These are phyloP conservation scores for Parapristionchus giblindavisi DNA, from an alignment of 2,888 invertebrate genomes.

Conservation along the genomic window DNA sequence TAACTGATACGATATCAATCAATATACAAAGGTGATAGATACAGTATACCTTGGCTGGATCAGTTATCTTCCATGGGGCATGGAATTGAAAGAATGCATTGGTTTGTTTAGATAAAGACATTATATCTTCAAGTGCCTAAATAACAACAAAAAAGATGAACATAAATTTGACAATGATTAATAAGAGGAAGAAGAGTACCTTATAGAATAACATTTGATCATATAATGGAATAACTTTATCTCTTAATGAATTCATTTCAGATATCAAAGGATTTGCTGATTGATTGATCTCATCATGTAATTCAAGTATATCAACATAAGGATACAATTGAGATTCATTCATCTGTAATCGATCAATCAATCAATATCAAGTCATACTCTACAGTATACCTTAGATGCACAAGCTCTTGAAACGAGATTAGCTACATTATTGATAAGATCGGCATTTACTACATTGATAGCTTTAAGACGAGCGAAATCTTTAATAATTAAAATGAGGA, in stretches of 20 bases:
- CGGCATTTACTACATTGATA: slow-evolving; percentile 60
- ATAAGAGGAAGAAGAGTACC: slow-evolving; percentile 29
- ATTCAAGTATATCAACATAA: slow-evolving; percentile 29
- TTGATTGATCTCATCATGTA: slow-evolving; percentile 26
- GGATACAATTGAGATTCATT: slow-evolving; percentile 39
- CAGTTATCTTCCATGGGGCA: slow-evolving; percentile 87
- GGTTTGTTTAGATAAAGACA: slow-evolving; percentile 80
- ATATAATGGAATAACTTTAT: slow-evolving; percentile 49
- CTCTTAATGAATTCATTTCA: slow-evolving; percentile 37
- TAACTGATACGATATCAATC: slow-evolving; percentile 40
- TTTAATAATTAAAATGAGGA: slow-evolving; percentile 39
- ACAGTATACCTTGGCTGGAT: slow-evolving; percentile 72
- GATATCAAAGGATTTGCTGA: slow-evolving; percentile 29
- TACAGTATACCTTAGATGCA: slow-evolving; percentile 39
- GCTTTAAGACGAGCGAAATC: slow-evolving; percentile 61
- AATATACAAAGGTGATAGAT: background rate
- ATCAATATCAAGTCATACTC: background rate
- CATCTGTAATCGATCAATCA: slow-evolving; percentile 37
- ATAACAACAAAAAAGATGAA: background rate
- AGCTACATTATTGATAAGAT: slow-evolving; percentile 65
- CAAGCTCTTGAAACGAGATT: slow-evolving; percentile 60
- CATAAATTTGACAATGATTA: background rate
- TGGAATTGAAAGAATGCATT: slow-evolving; percentile 87
- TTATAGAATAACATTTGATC: slow-evolving; percentile 61
- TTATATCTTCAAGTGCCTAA: slow-evolving; percentile 80